A percentile compares a stretch with the other conserved stretches of the same genome.
These are phyloP conservation scores for Xanthia icteritia DNA, from an alignment of 2,888 invertebrate species.

Conservation along the genomic window DNA sequence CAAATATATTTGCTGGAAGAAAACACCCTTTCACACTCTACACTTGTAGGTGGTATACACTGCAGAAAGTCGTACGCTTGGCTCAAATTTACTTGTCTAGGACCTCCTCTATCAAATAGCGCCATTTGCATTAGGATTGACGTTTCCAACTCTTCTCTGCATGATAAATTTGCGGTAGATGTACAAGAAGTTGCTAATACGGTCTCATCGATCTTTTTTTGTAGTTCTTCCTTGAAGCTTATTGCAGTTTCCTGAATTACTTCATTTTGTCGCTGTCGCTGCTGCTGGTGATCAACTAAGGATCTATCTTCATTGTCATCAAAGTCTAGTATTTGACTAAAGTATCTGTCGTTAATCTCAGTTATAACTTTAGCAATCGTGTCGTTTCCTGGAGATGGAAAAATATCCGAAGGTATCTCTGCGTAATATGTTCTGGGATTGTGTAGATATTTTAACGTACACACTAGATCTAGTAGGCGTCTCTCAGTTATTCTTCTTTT, in stretches of 20 bases:
- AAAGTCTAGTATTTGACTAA: not conserved
- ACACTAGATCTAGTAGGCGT: conserved; percentile 7
- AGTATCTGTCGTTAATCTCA: no score
- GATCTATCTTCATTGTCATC: not conserved
- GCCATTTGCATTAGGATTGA: conserved; percentile 30
- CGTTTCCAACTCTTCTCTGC: conserved; percentile 3
- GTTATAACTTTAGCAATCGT: conserved; percentile 1
- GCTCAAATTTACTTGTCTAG: conserved; percentile 12
- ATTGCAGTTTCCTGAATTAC: conserved; percentile 1
- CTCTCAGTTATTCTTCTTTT: conserved; percentile 9
- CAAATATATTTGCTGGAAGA: conserved; percentile 11
- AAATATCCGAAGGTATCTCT: not conserved
- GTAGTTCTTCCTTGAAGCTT: conserved; percentile 1
- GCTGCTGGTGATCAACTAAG: conserved; percentile 7
- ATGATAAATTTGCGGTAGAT: not conserved
- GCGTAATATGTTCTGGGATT: conserved; percentile 1
- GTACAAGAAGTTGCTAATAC: no score
- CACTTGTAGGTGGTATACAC: conserved; percentile 16
- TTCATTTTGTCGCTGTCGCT: conserved; percentile 1
- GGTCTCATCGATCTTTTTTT: not conserved
- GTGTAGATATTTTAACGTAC: not conserved
- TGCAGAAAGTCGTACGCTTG: not conserved
- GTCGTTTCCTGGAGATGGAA: conserved; percentile 1
- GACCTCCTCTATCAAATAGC: conserved; percentile 18
- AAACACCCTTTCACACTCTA: conserved; percentile 19